Evolutionary conservation across 2,797 vertebrate genomes (phyloP), one percentile per base, ranked within the genome.

Genomic region (Prionace glauca): DNA sequence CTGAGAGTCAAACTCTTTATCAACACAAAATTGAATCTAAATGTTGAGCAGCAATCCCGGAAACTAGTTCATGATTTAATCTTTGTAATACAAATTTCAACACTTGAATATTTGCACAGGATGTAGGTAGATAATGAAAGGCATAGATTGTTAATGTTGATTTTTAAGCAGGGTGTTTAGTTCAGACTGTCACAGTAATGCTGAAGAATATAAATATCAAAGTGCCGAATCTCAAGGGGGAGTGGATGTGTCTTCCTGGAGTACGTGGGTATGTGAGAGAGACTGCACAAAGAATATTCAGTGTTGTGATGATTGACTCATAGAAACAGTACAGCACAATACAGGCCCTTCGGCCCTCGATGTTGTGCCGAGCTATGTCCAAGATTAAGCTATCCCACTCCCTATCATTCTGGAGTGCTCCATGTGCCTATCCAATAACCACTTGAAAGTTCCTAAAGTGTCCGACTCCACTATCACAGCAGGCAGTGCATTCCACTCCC

Each of bases 71-170:
- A 56, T 56, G 84, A 45, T 56, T 56, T 56, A 26, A 12, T 81
- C n/a, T 41, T 81, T 81, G 77, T 81, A 81, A 81, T 81, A 81
- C n/a, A 81, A 81, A 36, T 81, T 81, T 81, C 77, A 74, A 81
- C 36, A 41, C n/a, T 81, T 81, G 77, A 81, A 20, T 81, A 36
- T 81, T 81, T 36, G n/a, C 77, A 81, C 0, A 16, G 77, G 77
- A 36, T 41, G 16, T 81, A 36, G 14, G 36, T 20, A 81, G n/a
- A 36, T 84, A 84, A 84, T 84, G 79, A 41, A 41, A 84, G 36
- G n/a, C n/a, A 79, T 79, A 16, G 32, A 36, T 79, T 79, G 74
- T 79, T 16, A 16, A 79, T n/a, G 74, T n/a, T 79, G 74, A 79
- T 79, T 79, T 79, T 32, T 79, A 79, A 36, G 74, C 32, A 79